Base-by-base conservation (phyloP, 2,113 vertebrate genomes). In the Sander vitreus region DNA sequence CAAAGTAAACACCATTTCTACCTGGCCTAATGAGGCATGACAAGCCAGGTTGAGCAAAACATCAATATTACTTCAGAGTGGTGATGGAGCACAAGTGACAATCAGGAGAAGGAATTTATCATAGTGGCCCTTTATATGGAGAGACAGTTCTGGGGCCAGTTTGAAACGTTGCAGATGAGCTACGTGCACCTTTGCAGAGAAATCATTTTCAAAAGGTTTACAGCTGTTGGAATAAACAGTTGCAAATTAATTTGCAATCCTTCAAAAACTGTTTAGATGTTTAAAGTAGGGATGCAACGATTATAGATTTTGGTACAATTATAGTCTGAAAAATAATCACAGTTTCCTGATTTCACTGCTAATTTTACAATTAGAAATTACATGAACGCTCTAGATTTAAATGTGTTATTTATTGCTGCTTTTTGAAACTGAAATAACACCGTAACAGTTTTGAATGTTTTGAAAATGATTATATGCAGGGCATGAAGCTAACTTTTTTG, bases 1-100 rank as follows among this genome's bases (percentile, higher is more conserved):
- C 58, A 76, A 55, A 63, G 64, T 45, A 81, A 88, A 91, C 48
- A 78, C 27, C 48, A 55, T 57, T 82, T 65, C 81, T 54, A 66
- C 25, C 70, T 70, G 76, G 78, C 48, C 53, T 87, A 90, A 92
- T 90, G 80, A 80, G 51, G 23, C 45, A 18, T 76, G 85, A 86
- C 84, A 73, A 73, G 68, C 36, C 72, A 78, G 82, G 47, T 45
- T 45, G 36, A 83, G 87, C 63, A 62, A 83, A 85, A 87, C 83
- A 85, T 89, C 90, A 67, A 88, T 85, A 88, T 78, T n/a, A 53
- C 50, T 75, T 78, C 58, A 81, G 15, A 62, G 70, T 45, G 65
- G 48, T 75, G 85, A 81, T 23, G 19, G 69, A 78, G 69, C 53
- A 68, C 59, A 23, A 54, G 60, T 79, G 81, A 75, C 62, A 75